Evolutionary conservation across 2,888 invertebrate species (phyloP).

Genomic region (Enchytraeus crypticus): DNA sequence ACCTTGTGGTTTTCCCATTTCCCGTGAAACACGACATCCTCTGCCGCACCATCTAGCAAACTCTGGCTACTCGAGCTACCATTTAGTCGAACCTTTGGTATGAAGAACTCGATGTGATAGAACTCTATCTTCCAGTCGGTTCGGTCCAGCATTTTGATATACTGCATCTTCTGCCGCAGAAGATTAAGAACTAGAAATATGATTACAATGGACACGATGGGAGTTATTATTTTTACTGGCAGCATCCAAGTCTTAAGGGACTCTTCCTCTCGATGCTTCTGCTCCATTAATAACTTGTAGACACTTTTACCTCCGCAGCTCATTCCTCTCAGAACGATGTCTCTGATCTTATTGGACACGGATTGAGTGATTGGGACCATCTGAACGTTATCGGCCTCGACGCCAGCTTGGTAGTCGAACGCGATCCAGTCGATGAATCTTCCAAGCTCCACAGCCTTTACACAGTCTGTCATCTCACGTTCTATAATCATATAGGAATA

Average conservation of each 20-base stretch:
- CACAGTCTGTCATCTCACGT: slow-evolving; percentile 29
- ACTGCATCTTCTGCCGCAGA: slow-evolving; percentile 26
- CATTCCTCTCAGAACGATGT: slow-evolving; percentile 29
- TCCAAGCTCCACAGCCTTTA: slow-evolving; percentile 33
- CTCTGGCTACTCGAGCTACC: neutral
- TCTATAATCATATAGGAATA: slow-evolving; percentile 39
- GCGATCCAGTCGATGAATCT: slow-evolving; percentile 9
- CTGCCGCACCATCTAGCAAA: neutral
- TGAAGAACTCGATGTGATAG: slow-evolving; percentile 5
- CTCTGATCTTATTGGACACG: slow-evolving; percentile 22
- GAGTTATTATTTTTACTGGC: slow-evolving; percentile 25
- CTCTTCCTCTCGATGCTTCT: slow-evolving; percentile 26
- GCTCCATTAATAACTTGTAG: slow-evolving; percentile 28
- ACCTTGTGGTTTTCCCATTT: neutral
- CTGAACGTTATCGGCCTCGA: slow-evolving; percentile 18
- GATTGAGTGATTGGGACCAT: slow-evolving; percentile 32
- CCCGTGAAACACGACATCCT: neutral
- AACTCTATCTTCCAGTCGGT: slow-evolving; percentile 18
- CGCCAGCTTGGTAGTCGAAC: slow-evolving; percentile 15
- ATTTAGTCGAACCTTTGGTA: neutral
- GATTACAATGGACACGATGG: slow-evolving; percentile 26
- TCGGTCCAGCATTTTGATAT: slow-evolving; percentile 28
- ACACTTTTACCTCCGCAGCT: slow-evolving; percentile 30
- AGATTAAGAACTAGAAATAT: slow-evolving; percentile 26
- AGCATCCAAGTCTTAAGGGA: slow-evolving; percentile 27